Evolutionary conservation across 2,113 vertebrate genomes (phyloP), one percentile per base, ranked within the genome.

Genomic region (Rousettus leschenaultii): DNA sequence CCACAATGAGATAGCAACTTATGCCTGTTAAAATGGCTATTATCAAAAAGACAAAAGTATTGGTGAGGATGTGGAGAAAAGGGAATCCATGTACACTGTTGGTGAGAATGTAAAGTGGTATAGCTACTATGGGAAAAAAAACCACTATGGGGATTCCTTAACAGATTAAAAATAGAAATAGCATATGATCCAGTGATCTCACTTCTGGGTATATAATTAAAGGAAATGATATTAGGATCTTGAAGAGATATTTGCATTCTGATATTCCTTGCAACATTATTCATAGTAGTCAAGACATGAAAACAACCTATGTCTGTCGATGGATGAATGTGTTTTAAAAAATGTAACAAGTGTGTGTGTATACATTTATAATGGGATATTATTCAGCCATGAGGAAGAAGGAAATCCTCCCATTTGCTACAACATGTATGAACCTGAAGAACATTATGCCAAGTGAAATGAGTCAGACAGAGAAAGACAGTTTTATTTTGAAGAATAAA

Each of bases 401-500:
- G 15, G 15, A 63, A 94, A 63, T n/a, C 66, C 45, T 74, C 11
- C 28, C 30, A 5, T 35, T 89, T 74, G 16, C 66, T 74, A 45
- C 15, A 35, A 66, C 6, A 2, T 30, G 22, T 12, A 48, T 93
- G 51, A 79, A 59, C 15, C 9, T 79, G 24, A 16, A 93, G 63
- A 30, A 14, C 33, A 59, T 53, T 48, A 78, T 24, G 18, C 28
- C 28, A 55, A 40, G 28, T 82, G 11, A 65, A 82, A n/a, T 73
- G 24, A 4, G 48, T 45, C 40, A 73, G 13, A 80, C 12, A 74
- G 40, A 43, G 40, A 43, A 24, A 68, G 22, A 78, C 15, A 26
- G 7, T 35, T 84, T 45, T 94, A 71, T 91, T 96, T 95, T 86
- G 74, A 84, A n/a, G 75, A 95, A 88, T 38, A 66, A 38, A 40